phyloP scores from a whole-genome alignment of 92 coral and sea anemone species.

The Parazoanthus atlanticus region DNA sequence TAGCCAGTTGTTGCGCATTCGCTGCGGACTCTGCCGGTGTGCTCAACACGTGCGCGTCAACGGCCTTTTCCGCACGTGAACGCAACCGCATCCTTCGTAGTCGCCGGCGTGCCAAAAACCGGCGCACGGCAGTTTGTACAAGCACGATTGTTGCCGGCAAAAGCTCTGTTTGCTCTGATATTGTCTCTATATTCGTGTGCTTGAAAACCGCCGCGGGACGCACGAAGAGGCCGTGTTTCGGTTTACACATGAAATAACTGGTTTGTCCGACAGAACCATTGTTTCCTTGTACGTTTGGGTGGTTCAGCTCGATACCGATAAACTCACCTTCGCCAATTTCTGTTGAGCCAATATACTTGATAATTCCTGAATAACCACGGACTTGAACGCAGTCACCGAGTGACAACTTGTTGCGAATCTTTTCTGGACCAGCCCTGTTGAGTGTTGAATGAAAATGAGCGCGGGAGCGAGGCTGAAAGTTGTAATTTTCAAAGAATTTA shows the following conservation, averaged over 20 bases:
- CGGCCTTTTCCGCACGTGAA: conserved; percentile 58
- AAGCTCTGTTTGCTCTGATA: conserved; percentile 34
- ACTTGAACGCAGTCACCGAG: conserved; percentile 73
- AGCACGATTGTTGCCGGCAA: conserved; percentile 65
- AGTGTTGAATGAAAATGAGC: conserved; percentile 3
- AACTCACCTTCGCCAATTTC: conserved; percentile 72
- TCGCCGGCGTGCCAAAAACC: conserved; percentile 58
- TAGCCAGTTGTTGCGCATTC: conserved; percentile 51
- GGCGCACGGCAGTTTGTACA: conserved; percentile 70
- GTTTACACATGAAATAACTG: conserved; percentile 64
- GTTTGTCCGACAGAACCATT: conserved; percentile 59
- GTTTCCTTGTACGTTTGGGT: conserved; percentile 68
- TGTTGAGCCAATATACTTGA: conserved; percentile 63
- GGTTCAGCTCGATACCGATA: conserved; percentile 76
- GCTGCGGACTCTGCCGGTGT: conserved; percentile 55
- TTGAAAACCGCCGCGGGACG: conserved; percentile 65
- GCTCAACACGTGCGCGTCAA: conserved; percentile 62
- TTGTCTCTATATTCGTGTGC: conserved; percentile 44
- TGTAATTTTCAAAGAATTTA: conserved; percentile 21
- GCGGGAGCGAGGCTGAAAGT: conserved; percentile 3
- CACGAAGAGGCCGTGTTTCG: conserved; percentile 70
- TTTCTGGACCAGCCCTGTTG: not conserved
- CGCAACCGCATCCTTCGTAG: conserved; percentile 56
- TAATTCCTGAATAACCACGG: conserved; percentile 73
- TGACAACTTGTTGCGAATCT: not conserved